Percentiles rank a stretch among this genome's conserved stretches.
Evolutionary conservation across 2,888 invertebrate species (phyloP).

Genomic region (Trissonchulus sp.): DNA sequence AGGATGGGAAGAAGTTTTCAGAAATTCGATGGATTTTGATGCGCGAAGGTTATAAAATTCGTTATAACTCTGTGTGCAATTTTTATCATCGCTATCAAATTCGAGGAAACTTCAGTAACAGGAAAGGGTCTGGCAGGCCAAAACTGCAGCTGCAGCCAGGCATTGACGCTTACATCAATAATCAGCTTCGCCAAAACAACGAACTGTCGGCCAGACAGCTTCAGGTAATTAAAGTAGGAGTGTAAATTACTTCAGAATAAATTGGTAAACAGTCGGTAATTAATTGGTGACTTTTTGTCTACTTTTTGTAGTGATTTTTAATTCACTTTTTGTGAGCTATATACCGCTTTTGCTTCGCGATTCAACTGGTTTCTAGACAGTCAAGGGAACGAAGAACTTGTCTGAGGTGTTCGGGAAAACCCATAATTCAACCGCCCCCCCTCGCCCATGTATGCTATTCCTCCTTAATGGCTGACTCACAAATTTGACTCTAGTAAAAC

Average conservation of each 20-base stretch:
- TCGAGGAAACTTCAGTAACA: background rate
- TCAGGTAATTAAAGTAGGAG: background rate
- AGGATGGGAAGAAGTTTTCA: background rate
- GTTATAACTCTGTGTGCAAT: constrained; percentile 4
- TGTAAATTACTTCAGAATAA: background rate
- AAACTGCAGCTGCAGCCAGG: background rate
- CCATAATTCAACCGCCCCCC: too few relatives aligned
- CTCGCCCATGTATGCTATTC: too few relatives aligned
- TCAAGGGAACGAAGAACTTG: too few relatives aligned
- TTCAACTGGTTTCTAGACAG: too few relatives aligned
- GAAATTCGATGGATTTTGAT: background rate
- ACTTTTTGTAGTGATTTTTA: too few relatives aligned
- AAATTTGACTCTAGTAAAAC: too few relatives aligned
- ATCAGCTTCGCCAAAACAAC: constrained; percentile 8
- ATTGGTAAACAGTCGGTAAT: too few relatives aligned
- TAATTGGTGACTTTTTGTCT: too few relatives aligned
- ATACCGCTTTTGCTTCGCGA: too few relatives aligned
- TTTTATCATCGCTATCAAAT: background rate
- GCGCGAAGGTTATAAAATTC: background rate
- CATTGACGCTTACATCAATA: background rate
- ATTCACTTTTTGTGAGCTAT: too few relatives aligned
- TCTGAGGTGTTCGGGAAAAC: too few relatives aligned
- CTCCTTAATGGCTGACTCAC: too few relatives aligned
- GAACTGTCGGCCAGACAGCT: background rate
- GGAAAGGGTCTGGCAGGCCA: background rate